A percentile compares a stretch with the other conserved stretches of the same genome.
Evolutionary conservation across 1,140 invertebrate species (phyloP).

Genomic region (Chlorops oryzae): DNA sequence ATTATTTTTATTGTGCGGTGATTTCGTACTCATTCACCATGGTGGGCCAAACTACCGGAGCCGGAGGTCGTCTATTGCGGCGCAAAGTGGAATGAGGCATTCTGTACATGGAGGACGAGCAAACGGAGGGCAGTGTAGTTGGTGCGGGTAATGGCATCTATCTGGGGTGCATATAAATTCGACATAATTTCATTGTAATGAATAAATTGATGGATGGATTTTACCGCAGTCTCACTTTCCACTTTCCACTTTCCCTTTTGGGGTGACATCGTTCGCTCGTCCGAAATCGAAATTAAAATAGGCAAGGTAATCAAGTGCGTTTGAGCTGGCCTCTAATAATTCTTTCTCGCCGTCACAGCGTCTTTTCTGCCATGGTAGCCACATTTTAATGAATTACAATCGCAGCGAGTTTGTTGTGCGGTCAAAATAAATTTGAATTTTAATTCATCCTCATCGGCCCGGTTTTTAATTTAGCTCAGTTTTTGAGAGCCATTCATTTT

Average conservation of each 20-base stretch:
- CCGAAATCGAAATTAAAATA: too few relatives aligned
- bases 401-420: conserved; percentile 5
- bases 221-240: too few relatives aligned
- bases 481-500: too few relatives aligned
- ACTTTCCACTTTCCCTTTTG: too few relatives aligned
- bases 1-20: conserved; percentile 47
- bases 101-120: conserved; percentile 5
- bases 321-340: too few relatives aligned
- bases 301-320: too few relatives aligned
- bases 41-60: not conserved
- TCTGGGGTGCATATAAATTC: conserved; percentile 48
- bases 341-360: too few relatives aligned
- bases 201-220: conserved; percentile 49
- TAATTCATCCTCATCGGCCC: too few relatives aligned
- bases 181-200: conserved; percentile 49
- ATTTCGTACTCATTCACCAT: conserved; percentile 23
- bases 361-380: too few relatives aligned
- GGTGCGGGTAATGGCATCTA: conserved; percentile 13
- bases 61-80: not conserved
- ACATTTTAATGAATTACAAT: too few relatives aligned
- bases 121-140: not conserved
- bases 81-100: conserved; percentile 12
- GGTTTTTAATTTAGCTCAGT: too few relatives aligned
- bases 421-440: conserved; percentile 15
- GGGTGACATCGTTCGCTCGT: too few relatives aligned